Percentiles rank a stretch among this genome's conserved stretches.
These are phyloP conservation scores for Varanus salvator DNA, from an alignment of 2,113 vertebrate species.

Conservation along the genomic window DNA sequence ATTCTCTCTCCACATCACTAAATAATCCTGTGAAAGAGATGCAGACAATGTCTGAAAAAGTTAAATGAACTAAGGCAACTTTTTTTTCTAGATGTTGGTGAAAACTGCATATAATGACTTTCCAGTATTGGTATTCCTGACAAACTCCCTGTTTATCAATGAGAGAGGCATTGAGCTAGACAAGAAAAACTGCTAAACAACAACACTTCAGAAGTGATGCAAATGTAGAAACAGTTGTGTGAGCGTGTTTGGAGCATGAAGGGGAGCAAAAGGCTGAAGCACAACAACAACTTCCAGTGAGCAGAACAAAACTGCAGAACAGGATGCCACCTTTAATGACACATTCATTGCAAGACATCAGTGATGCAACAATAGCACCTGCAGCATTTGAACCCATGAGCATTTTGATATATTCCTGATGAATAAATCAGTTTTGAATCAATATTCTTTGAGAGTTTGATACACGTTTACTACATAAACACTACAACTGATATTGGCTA, in stretches of 20 bases:
- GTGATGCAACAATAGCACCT: not conserved
- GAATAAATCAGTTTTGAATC: not conserved
- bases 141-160: not conserved
- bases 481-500: not conserved
- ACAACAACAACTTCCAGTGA: not conserved
- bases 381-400: not conserved
- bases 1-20: not conserved
- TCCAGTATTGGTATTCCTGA: not conserved
- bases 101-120: not conserved
- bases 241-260: slow-evolving; percentile 10
- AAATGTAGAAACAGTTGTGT: not conserved
- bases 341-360: not conserved
- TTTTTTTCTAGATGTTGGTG: not conserved
- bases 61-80: not conserved
- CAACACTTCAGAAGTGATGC: rapidly evolving
- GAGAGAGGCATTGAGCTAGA: slow-evolving; percentile 15
- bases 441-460: not conserved
- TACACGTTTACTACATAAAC: not conserved
- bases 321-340: not conserved
- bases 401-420: not conserved
- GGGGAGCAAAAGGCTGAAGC: slow-evolving; percentile 20
- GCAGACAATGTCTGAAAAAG: not conserved
- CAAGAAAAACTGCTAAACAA: not conserved
- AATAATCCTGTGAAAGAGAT: not conserved
- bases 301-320: not conserved